Conservation (phyloP, 1,140 invertebrate genomes). For the Andrena cerasifolii region DNA sequence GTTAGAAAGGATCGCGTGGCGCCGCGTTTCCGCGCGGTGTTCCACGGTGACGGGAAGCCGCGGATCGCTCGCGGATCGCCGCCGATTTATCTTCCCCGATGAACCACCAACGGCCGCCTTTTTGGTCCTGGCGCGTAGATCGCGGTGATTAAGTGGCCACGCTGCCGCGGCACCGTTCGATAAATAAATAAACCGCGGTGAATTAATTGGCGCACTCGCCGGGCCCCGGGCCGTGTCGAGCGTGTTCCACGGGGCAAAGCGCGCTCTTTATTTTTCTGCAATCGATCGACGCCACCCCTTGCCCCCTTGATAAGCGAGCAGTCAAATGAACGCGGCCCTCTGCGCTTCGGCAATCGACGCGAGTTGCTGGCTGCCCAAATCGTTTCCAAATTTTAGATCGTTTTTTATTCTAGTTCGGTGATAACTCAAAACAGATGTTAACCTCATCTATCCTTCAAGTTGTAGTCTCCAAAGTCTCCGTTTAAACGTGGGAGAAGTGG, state of each 20-base stretch:
- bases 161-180: conserved; percentile 37
- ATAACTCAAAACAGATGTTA: too few species aligned
- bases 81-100: conserved; percentile 32
- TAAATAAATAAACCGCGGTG: conserved; percentile 50
- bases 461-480: too few species aligned
- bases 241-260: conserved; percentile 34
- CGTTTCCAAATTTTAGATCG: neutral
- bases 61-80: conserved; percentile 32
- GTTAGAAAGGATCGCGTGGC: conserved; percentile 34
- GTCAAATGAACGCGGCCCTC: neutral
- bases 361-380: too few species aligned
- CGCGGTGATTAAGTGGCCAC: conserved; percentile 46
- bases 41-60: neutral
- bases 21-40: neutral
- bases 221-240: conserved; percentile 28
- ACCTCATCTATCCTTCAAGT: too few species aligned
- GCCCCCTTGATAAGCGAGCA: conserved; percentile 5
- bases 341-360: too few species aligned
- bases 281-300: conserved; percentile 34
- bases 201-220: conserved; percentile 50
- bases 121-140: conserved; percentile 35
- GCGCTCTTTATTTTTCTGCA: conserved; percentile 29
- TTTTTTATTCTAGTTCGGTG: neutral
- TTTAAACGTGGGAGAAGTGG: too few species aligned
- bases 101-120: neutral